phyloP scores from a whole-genome alignment of 1,140 invertebrate species.

The Prorops nasuta region DNA sequence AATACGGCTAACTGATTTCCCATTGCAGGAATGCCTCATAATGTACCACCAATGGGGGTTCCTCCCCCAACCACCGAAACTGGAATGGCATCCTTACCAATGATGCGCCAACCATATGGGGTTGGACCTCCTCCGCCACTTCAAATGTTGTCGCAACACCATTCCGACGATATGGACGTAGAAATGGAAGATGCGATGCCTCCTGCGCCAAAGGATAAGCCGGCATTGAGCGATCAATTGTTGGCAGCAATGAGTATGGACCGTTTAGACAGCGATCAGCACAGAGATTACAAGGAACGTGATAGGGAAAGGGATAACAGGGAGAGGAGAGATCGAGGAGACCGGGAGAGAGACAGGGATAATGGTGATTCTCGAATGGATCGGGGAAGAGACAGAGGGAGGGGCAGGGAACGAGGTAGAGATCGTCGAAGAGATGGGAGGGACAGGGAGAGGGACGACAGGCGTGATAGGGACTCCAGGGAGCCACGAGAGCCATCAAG shows the following conservation, averaged over 20 bases:
- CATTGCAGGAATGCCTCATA: slow-evolving; percentile 52
- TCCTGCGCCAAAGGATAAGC: slow-evolving; percentile 30
- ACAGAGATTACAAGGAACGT: slow-evolving; percentile 31
- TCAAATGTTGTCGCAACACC: slow-evolving; percentile 51
- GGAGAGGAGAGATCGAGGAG: slow-evolving; percentile 40
- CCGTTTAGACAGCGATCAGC: slow-evolving; percentile 31
- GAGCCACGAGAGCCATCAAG: slow-evolving; percentile 25
- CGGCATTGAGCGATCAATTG: slow-evolving; percentile 45
- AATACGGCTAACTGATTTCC: too few species aligned
- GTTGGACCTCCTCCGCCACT: slow-evolving; percentile 51
- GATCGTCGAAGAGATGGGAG: slow-evolving; percentile 48
- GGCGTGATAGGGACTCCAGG: slow-evolving; percentile 21
- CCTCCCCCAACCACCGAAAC: slow-evolving; percentile 48
- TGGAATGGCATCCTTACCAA: slow-evolving; percentile 47
- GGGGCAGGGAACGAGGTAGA: slow-evolving; percentile 42
- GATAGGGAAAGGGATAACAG: slow-evolving; percentile 46
- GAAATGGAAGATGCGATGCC: slow-evolving; percentile 64
- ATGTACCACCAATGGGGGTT: slow-evolving; percentile 53
- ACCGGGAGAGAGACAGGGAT: slow-evolving; percentile 19
- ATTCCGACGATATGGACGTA: slow-evolving; percentile 63
- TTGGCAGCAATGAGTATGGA: slow-evolving; percentile 49
- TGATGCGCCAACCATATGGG: slow-evolving; percentile 46
- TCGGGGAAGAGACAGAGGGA: slow-evolving; percentile 37
- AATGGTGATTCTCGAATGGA: slow-evolving; percentile 31
- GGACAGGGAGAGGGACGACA: slow-evolving; percentile 37